Evolutionary conservation across 2,888 invertebrate species (phyloP).

Genomic region (Dexiosoma caninum): DNA sequence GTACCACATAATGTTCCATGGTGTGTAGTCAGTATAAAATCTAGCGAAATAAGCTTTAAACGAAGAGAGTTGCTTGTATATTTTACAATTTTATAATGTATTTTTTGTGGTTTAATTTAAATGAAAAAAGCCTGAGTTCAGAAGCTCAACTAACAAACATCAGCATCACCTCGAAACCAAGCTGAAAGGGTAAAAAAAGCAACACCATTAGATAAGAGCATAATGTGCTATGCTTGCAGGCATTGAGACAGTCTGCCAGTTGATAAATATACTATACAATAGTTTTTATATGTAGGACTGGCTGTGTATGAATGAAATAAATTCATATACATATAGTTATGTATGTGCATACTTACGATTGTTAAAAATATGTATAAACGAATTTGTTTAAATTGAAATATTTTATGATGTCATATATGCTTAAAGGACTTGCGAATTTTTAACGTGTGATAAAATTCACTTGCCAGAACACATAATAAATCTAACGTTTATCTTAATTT

Average conservation of each 20-base stretch:
- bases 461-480: too few relatives aligned
- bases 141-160: conserved; percentile 29
- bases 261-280: not conserved
- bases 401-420: conserved; percentile 47
- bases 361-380: conserved; percentile 47
- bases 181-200: conserved; percentile 2
- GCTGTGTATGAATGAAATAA: too few relatives aligned
- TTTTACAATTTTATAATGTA: conserved; percentile 47
- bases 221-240: not conserved
- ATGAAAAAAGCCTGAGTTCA: conserved; percentile 35
- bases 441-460: too few relatives aligned
- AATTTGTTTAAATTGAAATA: conserved; percentile 29
- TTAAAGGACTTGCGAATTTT: conserved; percentile 7
- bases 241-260: not conserved
- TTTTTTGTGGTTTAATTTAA: conserved; percentile 60
- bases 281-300: too few relatives aligned
- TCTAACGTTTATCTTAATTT: too few relatives aligned
- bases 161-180: conserved; percentile 23
- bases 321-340: not conserved
- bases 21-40: too few relatives aligned
- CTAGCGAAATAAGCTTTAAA: conserved; percentile 18
- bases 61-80: conserved; percentile 23
- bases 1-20: too few relatives aligned
- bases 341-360: not conserved
- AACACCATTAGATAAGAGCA: conserved; percentile 7